Percentiles rank a stretch among this genome's conserved stretches.
Conservation (phyloP, 2,797 vertebrate genomes). For the Molossus molossus region DNA sequence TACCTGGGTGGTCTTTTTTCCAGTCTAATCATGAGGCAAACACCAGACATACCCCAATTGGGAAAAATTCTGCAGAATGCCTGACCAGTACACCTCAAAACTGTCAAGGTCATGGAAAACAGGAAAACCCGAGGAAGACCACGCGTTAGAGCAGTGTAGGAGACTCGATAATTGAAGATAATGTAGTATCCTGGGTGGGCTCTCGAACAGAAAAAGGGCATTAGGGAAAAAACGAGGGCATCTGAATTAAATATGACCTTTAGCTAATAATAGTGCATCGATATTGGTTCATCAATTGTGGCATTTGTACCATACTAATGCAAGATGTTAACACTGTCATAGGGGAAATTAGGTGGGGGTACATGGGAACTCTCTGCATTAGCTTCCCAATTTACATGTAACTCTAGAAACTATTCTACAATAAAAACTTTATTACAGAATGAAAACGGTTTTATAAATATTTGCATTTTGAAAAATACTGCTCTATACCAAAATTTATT, state of each 20-base stretch:
- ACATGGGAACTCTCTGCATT: background rate
- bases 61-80: background rate
- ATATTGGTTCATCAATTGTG: background rate
- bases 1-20: background rate
- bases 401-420: background rate
- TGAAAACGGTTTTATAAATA: background rate
- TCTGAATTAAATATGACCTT: background rate
- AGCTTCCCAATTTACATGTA: background rate
- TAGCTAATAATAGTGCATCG: background rate
- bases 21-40: background rate
- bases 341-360: background rate
- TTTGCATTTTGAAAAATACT: constrained; percentile 1
- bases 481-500: background rate
- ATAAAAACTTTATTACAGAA: background rate
- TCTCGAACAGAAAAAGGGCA: background rate
- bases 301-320: no score
- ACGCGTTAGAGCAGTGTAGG: background rate
- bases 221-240: background rate
- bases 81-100: background rate
- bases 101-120: background rate
- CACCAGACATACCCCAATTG: background rate
- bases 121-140: background rate
- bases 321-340: background rate
- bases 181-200: background rate
- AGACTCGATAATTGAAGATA: background rate